Percentiles rank a stretch among this genome's conserved stretches.
Conservation (phyloP, 2,113 vertebrate genomes). For the Perca fluviatilis region DNA sequence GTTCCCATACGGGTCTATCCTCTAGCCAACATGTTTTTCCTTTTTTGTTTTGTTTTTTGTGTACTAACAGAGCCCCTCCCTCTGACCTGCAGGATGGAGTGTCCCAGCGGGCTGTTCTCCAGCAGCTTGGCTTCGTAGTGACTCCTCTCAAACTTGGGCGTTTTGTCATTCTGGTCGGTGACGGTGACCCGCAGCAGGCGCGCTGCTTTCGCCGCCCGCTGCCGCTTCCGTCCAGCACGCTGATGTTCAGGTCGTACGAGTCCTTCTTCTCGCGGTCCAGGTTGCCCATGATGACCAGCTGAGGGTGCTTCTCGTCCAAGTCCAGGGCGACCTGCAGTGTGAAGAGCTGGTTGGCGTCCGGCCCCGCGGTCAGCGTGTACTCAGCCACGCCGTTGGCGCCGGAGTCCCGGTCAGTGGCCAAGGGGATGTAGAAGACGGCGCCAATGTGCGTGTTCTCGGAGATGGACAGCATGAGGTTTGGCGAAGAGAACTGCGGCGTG, state of each 20-base stretch:
- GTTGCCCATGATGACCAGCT: slow-evolving; percentile 95
- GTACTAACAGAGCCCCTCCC: too few relatives aligned
- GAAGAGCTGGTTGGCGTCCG: slow-evolving; percentile 91
- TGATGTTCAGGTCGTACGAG: slow-evolving; percentile 96
- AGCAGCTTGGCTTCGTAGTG: slow-evolving; percentile 92
- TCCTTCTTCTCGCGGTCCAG: slow-evolving; percentile 95
- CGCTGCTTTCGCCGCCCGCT: slow-evolving; percentile 92
- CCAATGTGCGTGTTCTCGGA: slow-evolving; percentile 95
- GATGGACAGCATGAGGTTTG: slow-evolving; percentile 93
- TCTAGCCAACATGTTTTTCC: too few relatives aligned
- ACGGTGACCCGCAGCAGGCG: slow-evolving; percentile 94
- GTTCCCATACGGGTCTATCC: too few relatives aligned
- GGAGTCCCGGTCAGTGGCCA: slow-evolving; percentile 92
- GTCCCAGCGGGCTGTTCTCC: slow-evolving; percentile 93
- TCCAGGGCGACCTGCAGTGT: slow-evolving; percentile 94
- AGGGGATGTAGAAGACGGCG: slow-evolving; percentile 90
- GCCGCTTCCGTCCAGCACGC: slow-evolving; percentile 94
- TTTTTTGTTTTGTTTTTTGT: too few relatives aligned
- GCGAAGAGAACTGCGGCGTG: slow-evolving; percentile 95
- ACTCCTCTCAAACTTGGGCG: slow-evolving; percentile 92
- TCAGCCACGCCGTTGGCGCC: slow-evolving; percentile 92
- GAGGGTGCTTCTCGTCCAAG: slow-evolving; percentile 92
- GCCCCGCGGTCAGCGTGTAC: slow-evolving; percentile 89
- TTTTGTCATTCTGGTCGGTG: slow-evolving; percentile 96
- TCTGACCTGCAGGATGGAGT: slow-evolving; percentile 95